Base-by-base conservation (phyloP, 2,113 vertebrate species). In the Ramphastos sulfuratus region DNA sequence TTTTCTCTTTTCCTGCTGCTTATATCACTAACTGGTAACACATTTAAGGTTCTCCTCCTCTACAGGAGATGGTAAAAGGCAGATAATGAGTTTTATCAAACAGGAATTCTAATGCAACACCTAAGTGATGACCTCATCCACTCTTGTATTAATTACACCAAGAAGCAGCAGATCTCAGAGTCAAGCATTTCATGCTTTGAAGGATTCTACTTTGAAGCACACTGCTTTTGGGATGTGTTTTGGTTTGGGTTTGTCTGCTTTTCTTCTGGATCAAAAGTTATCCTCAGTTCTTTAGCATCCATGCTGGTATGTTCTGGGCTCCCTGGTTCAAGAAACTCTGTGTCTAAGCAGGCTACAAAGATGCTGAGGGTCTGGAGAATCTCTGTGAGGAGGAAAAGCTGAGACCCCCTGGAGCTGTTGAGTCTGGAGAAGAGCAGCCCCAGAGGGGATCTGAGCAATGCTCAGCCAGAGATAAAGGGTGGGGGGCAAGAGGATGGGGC, bases 161-260 rank as follows among this genome's bases (percentile, higher is more conserved):
- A 31, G 69, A 73, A 82, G 14, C 17, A 83, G 11, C 8, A 54
- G 6, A 58, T 25, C 42, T 70, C 19, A 59, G 19, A 59, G 11
- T 67, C 33, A 84, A 71, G 10, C 5, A 56, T 67, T 78, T 89
- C 60, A 42, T 54, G 23, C 11, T 65, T 77, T 18, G 24, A 50
- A 19, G n/a, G 20, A 33, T 76, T 82, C 88, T 52, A 28, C 39
- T 73, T 56, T 77, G 44, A 82, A 30, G 2, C 16, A 33, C 10
- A 7, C 2, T 71, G 18, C 8, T 23, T 59, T 59, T 39, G 15
- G 42, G 17, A 58, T 1, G 8, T 9, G 14, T 2, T 20, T 42
- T 27, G 1, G 1, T 13, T 31, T 31, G 12, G 4, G 6, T 25
- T 19, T 9, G 21, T 31, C 39, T 12, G 3, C 1, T 44, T 52